Evolutionary conservation across 2,888 invertebrate species (phyloP).

Genomic region (Pocota personata): DNA sequence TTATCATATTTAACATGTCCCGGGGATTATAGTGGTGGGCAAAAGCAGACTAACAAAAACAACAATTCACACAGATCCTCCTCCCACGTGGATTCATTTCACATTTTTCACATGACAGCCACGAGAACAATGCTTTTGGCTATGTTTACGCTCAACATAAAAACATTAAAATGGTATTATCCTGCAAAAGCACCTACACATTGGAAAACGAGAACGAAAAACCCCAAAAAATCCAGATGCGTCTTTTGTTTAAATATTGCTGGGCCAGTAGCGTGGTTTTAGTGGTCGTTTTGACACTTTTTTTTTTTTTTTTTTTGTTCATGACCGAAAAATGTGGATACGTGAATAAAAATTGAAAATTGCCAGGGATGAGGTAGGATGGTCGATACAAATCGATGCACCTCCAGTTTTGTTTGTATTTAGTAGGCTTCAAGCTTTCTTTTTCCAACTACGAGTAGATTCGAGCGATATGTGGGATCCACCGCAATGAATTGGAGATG

Average conservation of each 20-base stretch:
- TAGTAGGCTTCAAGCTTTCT: too few species aligned
- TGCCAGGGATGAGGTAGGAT: too few species aligned
- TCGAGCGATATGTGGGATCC: too few species aligned
- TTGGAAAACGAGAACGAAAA: background rate
- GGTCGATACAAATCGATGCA: too few species aligned
- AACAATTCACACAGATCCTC: conserved; percentile 10
- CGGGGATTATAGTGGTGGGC: conserved; percentile 66
- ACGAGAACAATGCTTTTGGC: conserved; percentile 63
- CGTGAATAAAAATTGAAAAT: too few species aligned
- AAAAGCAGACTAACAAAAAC: conserved; percentile 21
- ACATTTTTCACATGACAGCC: conserved; percentile 70
- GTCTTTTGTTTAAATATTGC: background rate
- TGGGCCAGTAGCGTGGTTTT: background rate
- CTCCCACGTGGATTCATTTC: conserved; percentile 67
- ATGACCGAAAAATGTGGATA: background rate
- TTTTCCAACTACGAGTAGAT: too few species aligned
- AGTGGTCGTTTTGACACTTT: background rate
- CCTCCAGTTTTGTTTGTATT: too few species aligned
- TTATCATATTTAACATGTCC: conserved; percentile 73
- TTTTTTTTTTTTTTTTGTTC: background rate
- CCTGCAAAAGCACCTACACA: conserved; percentile 32
- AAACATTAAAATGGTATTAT: conserved; percentile 73
- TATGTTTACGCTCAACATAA: conserved; percentile 65
- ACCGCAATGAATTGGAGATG: too few species aligned
- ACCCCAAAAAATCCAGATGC: conserved; percentile 16